Base-by-base conservation (phyloP, 2,113 vertebrate genomes). In the Petaurus breviceps region DNA sequence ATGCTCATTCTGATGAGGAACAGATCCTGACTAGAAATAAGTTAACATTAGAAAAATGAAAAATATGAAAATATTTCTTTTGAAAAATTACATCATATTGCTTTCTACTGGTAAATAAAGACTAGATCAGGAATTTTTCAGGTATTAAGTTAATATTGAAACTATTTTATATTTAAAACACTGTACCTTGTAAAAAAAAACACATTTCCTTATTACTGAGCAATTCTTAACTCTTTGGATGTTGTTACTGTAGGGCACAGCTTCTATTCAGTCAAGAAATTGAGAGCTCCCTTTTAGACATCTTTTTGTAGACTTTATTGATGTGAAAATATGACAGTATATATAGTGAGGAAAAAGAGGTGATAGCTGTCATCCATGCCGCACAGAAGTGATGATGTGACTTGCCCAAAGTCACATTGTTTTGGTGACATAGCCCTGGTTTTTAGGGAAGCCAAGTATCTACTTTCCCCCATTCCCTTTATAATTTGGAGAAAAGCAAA, bases 341-440 rank as follows among this genome's bases (percentile, higher is more conserved):
- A 8, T 77, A n/a, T n/a, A 2, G 61, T n/a, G 37, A 77, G 37
- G 61, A 68, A n/a, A n/a, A 43, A 77, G 37, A 77, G 19, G 22
- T 37, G 61, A 68, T 25, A 46, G 0, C 31, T 24, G 49, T 26
- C 1, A 2, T 91, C 84, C 26, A 1, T 51, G 43, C 23, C 12
- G 37, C 23, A n/a, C 28, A 0, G 12, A 0, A n/a, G 16, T 77
- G 37, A 4, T 28, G 0, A 14, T 6, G 0, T 52, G 7, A 43
- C 2, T 77, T 77, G 5, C 6, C 5, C 52, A 24, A 49, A 77
- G n/a, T 50, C 5, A 0, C 22, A 6, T 51, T 11, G 4, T 84
- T 26, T 31, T 68, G 43, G 43, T 53, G 23, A 2, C 23, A 31
- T 50, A 23, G 23, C 23, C 26, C 51, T 3, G 0, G 1, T 50